Evolutionary conservation across 2,797 vertebrate genomes (phyloP).

Genomic region (Chiropotes sagulatus): DNA sequence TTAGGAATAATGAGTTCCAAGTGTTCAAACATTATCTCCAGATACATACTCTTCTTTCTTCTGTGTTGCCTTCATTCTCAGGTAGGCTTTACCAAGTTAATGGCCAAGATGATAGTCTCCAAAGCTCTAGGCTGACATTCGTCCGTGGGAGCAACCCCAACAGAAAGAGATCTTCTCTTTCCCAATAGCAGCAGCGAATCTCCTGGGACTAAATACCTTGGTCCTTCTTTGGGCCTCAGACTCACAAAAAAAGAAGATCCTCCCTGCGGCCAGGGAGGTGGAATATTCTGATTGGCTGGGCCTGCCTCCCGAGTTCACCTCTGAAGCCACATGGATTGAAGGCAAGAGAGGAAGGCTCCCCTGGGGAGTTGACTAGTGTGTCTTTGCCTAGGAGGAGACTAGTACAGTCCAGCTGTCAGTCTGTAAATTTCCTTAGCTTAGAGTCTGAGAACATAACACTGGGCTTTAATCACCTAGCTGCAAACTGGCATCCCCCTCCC

Average conservation of each 20-base stretch:
- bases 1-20: not conserved
- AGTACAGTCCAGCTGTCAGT: not conserved
- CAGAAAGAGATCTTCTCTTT: not conserved
- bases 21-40: not conserved
- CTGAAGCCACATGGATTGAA: not conserved
- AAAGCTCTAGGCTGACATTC: not conserved
- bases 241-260: not conserved
- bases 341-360: not conserved
- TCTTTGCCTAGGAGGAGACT: not conserved
- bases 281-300: not conserved
- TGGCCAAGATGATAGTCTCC: not conserved
- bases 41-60: not conserved
- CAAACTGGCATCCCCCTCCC: not conserved
- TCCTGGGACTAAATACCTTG: not conserved
- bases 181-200: not conserved
- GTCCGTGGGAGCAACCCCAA: not conserved
- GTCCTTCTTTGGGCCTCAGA: not conserved
- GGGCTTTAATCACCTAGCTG: not conserved
- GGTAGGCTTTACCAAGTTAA: not conserved
- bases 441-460: not conserved
- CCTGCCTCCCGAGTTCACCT: too few species aligned
- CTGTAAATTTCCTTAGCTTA: not conserved
- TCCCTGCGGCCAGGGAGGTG: not conserved
- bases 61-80: not conserved
- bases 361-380: not conserved